Evolutionary conservation across 2,888 invertebrate genomes (phyloP), one percentile per base, ranked within the genome.

Genomic region (Rhorus exstirpatorius): DNA sequence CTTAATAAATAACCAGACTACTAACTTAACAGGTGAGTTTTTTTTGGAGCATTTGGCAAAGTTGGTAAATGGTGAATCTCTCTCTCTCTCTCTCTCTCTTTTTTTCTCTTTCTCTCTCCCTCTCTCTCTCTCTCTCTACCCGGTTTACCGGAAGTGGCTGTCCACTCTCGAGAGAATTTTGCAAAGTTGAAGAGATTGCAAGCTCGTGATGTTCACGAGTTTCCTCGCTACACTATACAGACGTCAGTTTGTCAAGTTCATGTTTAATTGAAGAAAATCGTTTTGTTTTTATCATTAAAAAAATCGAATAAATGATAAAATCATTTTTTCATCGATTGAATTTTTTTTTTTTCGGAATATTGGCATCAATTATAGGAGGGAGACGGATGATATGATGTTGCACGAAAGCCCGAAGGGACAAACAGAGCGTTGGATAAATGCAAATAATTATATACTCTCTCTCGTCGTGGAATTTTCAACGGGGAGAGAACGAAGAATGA

Each of bases 111-210:
- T 67, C 17, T 61, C 35, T 44, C 21, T 19, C 70, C 12, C 38
- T 19, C 24, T 60, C 35, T 19, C 31, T 35, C 26, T 51, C 49
- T 41, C 46, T 46, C 49, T 41, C 24, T n/a, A 10, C 19, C 14
- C 26, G 49, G 65, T 58, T 71, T 24, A 46, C 65, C 79, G 71
- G 55, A 78, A 78, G 55, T 63, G 53, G 24, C 55, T 38, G 21
- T 12, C 53, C 17, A 26, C 24, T 19, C 24, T 21, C 10, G 31
- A 6, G 44, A 17, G 31, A 55, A n/a, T 31, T 35, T 10, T 2
- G 31, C 14, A 19, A 4, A 67, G 46, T 35, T 67, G 17, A 55
- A 38, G 44, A 8, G 53, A 53, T 44, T 31, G 63, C 24, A 24
- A 26, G 31, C 46, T 17, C 44, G 31, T 17, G 26, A 4, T 10